Base-by-base conservation (phyloP, 2,888 invertebrate genomes). In the Eutolmus rufibarbis region DNA sequence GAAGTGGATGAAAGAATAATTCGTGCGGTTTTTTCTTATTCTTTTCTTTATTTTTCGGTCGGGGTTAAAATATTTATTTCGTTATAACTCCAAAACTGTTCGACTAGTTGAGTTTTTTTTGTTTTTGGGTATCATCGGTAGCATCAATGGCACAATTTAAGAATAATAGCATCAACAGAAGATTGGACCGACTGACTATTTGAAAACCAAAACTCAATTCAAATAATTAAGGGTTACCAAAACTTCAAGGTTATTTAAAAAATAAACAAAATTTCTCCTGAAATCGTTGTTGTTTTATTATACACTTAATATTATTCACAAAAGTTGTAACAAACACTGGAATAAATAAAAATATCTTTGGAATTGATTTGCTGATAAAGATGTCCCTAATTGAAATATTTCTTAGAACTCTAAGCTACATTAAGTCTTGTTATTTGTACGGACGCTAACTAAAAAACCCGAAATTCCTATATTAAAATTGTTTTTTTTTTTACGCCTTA, bases 351-450 rank as follows among this genome's bases (percentile, higher is more conserved):
- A 84, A 12, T 66, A 84, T 66, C 82, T 84, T 84, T 84, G 82
- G 82, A 84, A 84, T 84, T 66, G 66, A 51, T 66, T 84, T 84
- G 14, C n/a, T 57, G 40, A 84, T 79, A 46, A 51, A 84, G 34
- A 57, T 57, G 9, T 84, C 37, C 37, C 66, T 84, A 66, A 37
- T 34, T 51, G 82, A 76, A 76, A 37, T 76, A 40, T 46, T 74
- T 28, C 43, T 28, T 85, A 34, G 43, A 43, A 43, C 74, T 51
- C 51, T 74, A 85, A 74, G 28, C 23, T 46, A 74, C 19, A 19
- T 74, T 16, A 85, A 85, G 84, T 74, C 85, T 74, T 85, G 85
- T 74, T 85, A 85, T 74, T 84, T 85, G 74, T 85, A 74, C 74
- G 85, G 74, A 74, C 16, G 14, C 66, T 84, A 82, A n/a, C 2